Evolutionary conservation across 2,888 invertebrate species (phyloP), one percentile per base, ranked within the genome.

Genomic region (Protonemura montana): DNA sequence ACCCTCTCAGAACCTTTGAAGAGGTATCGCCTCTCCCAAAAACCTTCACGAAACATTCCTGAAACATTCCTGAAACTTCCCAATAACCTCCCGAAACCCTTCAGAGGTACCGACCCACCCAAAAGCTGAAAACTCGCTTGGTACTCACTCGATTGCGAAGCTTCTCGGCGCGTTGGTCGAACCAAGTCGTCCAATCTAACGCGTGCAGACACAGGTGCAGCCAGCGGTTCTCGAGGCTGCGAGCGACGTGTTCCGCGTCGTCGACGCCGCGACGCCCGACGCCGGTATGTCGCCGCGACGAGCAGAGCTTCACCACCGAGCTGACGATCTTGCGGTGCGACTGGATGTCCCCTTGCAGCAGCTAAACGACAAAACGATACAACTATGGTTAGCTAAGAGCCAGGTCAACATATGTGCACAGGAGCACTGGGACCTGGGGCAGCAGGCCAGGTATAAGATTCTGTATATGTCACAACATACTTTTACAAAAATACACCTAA

Each of bases 331-430:
- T 95, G 89, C 96, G 95, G 93, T 96, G 97, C 92, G 97, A 96
- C 94, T 97, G 97, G 92, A 98, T 97, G 93, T 98, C 97, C 91
- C 95, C 95, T 93, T 98, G 97, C 91, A 98, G 95, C 93, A 96
- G 96, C 98, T 98, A 94, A 30, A 93, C 59, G 21, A 35, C 21
- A 59, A 21, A 59, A 21, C 59, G 59, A 21, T 2, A 59, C 35
- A 35, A 10, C 35, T 10, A 35, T 10, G 35, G 35, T 35, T 35
- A 35, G 35, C 3, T 10, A 35, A 3, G 35, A 10, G 35, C 3
- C 35, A 10, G 5, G 5, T 35, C 35, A n/a, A n/a, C n/a, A n/a
- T n/a, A n/a, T n/a, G n/a, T n/a, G n/a, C n/a, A n/a, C n/a, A n/a
- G n/a, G n/a, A n/a, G n/a, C n/a, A n/a, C n/a, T n/a, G n/a, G n/a